Base-by-base conservation (phyloP, 2,797 vertebrate species). In the Sorex maritimensis region DNA sequence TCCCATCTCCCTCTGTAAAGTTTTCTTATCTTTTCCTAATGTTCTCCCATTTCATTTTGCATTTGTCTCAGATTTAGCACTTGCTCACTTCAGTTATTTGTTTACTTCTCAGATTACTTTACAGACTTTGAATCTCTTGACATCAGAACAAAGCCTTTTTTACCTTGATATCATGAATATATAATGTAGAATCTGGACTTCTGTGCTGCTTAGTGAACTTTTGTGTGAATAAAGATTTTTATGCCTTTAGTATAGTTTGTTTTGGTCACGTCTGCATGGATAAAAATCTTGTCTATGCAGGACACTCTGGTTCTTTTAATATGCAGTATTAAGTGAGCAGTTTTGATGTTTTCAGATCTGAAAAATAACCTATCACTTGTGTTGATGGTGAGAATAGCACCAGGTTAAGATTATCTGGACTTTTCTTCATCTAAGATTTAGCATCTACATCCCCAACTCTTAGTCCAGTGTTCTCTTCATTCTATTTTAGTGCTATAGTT, bases 121-220 rank as follows among this genome's bases (percentile, higher is more conserved):
- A 21, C 90, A 95, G 88, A 72, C 61, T 78, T 30, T 74, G 71
- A 87, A 41, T 85, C 79, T 23, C 75, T 61, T 46, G 91, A 67
- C 67, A 63, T 83, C 24, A 90, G 38, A 91, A n/a, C 15, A 41
- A 46, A 85, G 23, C 34, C 52, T 83, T 83, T 61, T 1, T 95
- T 61, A 80, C 12, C 41, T 90, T 87, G 69, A 5, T 87, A 21
- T 84, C 26, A 19, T 79, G 58, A 89, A 21, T 52, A 78, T n/a
- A 80, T 86, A 92, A 49, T 5, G 15, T 52, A 46, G 63, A 63
- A 68, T 55, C 46, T 95, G 44, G 34, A n/a, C n/a, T 82, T 90
- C 82, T 73, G 46, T 89, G 52, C 2, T 88, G 11, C 17, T 84
- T 69, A 46, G 14, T 85, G 49, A 95, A 46, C 14, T 85, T 75